Conservation (phyloP, 2,113 vertebrate species). For the Phoxinus phoxinus region DNA sequence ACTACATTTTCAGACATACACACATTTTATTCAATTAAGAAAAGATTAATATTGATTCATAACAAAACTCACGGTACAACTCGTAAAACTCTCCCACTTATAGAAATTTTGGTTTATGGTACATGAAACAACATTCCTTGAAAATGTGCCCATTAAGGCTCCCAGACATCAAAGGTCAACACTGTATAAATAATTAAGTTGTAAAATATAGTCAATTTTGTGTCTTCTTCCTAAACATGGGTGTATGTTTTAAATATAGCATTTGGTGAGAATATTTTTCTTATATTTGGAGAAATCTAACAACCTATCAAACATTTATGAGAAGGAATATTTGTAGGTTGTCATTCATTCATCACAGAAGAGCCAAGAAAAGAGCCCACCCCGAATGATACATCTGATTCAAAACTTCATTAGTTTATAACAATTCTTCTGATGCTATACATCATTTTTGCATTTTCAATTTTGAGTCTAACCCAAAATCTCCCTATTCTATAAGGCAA, state of each 20-base stretch:
- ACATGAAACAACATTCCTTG: constrained; percentile 69
- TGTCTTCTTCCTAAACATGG: constrained; percentile 6
- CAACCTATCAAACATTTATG: not conserved
- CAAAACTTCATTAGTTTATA: constrained; percentile 5
- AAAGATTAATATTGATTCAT: constrained; percentile 60
- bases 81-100: constrained; percentile 56
- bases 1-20: constrained; percentile 4
- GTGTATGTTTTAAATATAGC: not conserved
- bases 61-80: constrained; percentile 65
- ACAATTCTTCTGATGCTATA: not conserved
- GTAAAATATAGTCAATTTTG: constrained; percentile 11
- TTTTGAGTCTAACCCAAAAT: constrained; percentile 21
- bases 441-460: constrained; percentile 11
- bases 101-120: constrained; percentile 68
- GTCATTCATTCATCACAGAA: not conserved
- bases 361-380: constrained; percentile 5
- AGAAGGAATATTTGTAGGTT: not conserved
- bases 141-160: constrained; percentile 68
- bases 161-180: constrained; percentile 63
- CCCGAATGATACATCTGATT: not conserved
- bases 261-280: not conserved
- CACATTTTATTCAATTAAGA: constrained; percentile 65
- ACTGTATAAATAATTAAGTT: constrained; percentile 64
- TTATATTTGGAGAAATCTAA: not conserved
- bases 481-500: constrained; percentile 18